These are phyloP conservation scores for Oegoconia quadripuncta DNA, from an alignment of 2,888 invertebrate genomes.

Conservation along the genomic window DNA sequence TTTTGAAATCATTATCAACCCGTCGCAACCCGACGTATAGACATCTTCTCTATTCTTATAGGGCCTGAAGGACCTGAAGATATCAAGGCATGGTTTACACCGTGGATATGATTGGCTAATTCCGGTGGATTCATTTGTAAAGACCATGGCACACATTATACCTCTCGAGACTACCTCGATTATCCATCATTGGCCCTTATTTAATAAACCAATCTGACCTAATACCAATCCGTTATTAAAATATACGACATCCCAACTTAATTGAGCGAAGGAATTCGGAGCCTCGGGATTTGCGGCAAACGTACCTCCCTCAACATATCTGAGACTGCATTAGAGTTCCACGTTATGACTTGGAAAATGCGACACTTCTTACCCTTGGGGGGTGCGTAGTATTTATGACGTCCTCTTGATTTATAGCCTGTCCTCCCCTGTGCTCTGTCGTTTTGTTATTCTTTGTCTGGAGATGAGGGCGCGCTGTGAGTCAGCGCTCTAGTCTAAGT, in stretches of 20 bases:
- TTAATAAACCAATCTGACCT: constrained; percentile 14
- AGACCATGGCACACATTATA: no score
- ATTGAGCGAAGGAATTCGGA: constrained; percentile 36
- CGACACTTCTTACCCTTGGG: constrained; percentile 51
- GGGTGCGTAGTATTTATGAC: constrained; percentile 54
- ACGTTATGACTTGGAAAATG: constrained; percentile 60
- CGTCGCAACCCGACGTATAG: no score
- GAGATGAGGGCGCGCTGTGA: constrained; percentile 33
- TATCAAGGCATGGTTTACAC: no score
- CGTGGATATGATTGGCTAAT: no score
- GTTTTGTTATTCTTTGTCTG: constrained; percentile 52
- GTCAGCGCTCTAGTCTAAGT: constrained; percentile 28
- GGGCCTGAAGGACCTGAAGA: no score
- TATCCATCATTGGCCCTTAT: no score
- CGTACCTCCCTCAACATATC: constrained; percentile 25
- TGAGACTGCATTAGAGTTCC: constrained; percentile 46
- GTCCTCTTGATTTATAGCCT: constrained; percentile 51
- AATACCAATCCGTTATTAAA: constrained; percentile 26
- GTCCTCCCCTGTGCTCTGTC: constrained; percentile 42
- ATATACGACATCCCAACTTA: constrained; percentile 42
- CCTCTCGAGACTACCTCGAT: no score
- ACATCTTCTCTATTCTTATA: no score
- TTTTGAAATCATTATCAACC: no score
- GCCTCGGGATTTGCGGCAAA: constrained; percentile 21
- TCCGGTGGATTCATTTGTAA: no score